A percentile compares a stretch with the other conserved stretches of the same genome.
Conservation (phyloP, 2,113 vertebrate genomes). For the Indicator maculatus region DNA sequence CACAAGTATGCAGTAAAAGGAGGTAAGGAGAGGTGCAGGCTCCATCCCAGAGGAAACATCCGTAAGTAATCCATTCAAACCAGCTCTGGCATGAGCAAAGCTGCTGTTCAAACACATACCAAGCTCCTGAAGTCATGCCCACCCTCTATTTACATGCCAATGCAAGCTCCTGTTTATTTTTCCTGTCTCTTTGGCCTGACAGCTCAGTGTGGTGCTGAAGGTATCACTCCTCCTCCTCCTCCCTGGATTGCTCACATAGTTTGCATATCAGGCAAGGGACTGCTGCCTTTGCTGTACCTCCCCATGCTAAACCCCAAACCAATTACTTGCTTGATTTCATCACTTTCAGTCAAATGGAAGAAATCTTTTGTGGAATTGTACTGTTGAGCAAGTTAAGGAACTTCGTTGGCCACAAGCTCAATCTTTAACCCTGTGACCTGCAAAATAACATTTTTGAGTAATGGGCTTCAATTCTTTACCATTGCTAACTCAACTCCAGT, state of each 20-base stretch:
- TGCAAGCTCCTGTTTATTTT: neutral
- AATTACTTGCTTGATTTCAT: constrained; percentile 35
- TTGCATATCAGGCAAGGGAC: neutral
- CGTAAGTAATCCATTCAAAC: neutral
- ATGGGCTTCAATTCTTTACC: neutral
- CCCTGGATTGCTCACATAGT: constrained; percentile 10
- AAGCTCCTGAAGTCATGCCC: constrained; percentile 13
- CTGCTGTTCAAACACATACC: constrained; percentile 49
- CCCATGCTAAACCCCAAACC: constrained; percentile 18
- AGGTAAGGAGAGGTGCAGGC: neutral
- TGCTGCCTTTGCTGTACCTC: constrained; percentile 4
- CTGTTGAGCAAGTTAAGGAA: neutral
- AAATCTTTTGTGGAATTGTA: neutral
- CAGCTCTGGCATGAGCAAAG: neutral
- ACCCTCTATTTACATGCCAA: neutral
- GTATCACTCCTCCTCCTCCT: constrained; percentile 5
- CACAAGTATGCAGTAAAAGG: neutral
- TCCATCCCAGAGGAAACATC: neutral
- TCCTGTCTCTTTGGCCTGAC: neutral
- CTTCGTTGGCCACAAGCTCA: neutral
- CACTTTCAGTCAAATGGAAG: neutral
- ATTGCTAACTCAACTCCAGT: neutral
- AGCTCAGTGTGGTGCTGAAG: neutral
- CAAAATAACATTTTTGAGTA: neutral
- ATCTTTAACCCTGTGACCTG: neutral